Evolutionary conservation across 2,797 vertebrate species (phyloP).

Genomic region (Pangasius sanitwongsei): DNA sequence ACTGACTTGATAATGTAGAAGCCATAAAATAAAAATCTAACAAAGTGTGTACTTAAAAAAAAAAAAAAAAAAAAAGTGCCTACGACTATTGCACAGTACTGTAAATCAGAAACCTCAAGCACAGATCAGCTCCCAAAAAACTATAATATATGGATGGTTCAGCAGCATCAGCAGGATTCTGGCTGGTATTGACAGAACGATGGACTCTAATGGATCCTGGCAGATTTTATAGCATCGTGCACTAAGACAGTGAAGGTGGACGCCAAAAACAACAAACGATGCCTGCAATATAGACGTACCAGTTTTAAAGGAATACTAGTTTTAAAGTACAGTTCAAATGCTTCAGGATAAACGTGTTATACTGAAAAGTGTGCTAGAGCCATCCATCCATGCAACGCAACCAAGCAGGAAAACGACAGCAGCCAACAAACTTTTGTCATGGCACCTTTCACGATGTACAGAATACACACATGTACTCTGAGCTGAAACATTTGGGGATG

Average conservation of each 20-base stretch:
- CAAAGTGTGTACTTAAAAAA: too few relatives aligned
- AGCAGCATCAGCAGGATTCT: background rate
- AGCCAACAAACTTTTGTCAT: background rate
- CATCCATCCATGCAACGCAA: background rate
- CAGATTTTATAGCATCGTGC: background rate
- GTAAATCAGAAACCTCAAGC: background rate
- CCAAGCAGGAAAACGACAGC: background rate
- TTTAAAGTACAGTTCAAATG: background rate
- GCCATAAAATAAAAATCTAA: too few relatives aligned
- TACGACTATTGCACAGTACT: too few relatives aligned
- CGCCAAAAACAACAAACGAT: background rate
- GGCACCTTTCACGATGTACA: background rate
- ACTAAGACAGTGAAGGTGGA: background rate
- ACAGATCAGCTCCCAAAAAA: background rate
- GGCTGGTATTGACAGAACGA: background rate
- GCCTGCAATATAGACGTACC: background rate
- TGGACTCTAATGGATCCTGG: background rate
- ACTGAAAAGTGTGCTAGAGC: background rate
- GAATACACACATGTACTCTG: background rate
- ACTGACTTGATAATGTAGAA: too few relatives aligned
- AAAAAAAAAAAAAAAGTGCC: too few relatives aligned
- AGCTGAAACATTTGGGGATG: background rate
- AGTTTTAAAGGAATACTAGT: background rate
- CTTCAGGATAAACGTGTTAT: background rate
- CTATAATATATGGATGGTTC: background rate